Conservation (phyloP, 2,797 vertebrate genomes). For the Mallotus villosus region DNA sequence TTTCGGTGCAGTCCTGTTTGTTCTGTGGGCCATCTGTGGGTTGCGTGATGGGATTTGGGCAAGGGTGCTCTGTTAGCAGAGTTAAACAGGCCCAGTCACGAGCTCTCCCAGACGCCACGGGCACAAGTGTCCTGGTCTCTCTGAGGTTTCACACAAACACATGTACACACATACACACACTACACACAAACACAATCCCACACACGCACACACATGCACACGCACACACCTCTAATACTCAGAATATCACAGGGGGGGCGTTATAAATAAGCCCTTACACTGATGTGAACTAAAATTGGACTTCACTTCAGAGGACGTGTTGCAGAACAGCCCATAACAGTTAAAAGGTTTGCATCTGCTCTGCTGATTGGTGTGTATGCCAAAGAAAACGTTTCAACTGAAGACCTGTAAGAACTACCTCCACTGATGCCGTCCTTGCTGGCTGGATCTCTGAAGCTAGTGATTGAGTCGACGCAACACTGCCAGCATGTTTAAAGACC, state of each 20-base stretch:
- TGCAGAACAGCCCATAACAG: not conserved
- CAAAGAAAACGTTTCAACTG: slow-evolving; percentile 23
- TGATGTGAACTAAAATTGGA: not conserved
- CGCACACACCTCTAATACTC: slow-evolving; percentile 2
- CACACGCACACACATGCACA: not conserved
- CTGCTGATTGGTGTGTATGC: not conserved
- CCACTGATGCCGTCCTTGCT: slow-evolving; percentile 21
- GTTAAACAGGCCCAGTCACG: slow-evolving; percentile 78
- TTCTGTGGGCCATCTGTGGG: slow-evolving; percentile 79
- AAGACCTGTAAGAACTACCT: slow-evolving; percentile 25
- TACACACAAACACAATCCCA: slow-evolving; percentile 26
- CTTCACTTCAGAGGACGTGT: not conserved
- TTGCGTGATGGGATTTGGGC: slow-evolving; percentile 76
- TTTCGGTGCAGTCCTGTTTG: slow-evolving; percentile 65
- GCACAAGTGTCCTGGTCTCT: slow-evolving; percentile 68
- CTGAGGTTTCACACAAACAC: slow-evolving; percentile 55
- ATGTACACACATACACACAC: slow-evolving; percentile 50
- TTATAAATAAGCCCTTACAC: not conserved
- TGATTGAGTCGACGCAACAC: slow-evolving; percentile 47
- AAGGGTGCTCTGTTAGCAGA: slow-evolving; percentile 72
- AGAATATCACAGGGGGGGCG: not conserved
- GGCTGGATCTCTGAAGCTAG: slow-evolving; percentile 44
- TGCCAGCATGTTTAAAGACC: slow-evolving; percentile 57
- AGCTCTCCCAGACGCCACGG: slow-evolving; percentile 71
- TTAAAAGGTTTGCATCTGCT: not conserved